phyloP scores from a whole-genome alignment of 2,888 invertebrate species.

The Hyposoter didymator region DNA sequence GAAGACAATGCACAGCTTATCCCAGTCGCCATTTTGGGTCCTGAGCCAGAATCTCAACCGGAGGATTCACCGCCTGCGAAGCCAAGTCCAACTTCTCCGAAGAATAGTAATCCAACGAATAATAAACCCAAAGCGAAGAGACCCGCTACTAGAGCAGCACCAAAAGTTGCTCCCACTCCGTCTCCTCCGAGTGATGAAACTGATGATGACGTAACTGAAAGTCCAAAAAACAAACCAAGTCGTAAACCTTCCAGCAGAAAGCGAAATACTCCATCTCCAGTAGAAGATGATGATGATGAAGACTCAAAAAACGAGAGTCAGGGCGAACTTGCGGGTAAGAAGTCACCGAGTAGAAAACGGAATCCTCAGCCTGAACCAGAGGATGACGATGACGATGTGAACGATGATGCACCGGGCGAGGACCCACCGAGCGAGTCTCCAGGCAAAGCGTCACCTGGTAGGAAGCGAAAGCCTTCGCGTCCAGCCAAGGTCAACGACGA shows the following conservation, averaged over 20 bases:
- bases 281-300: conserved; percentile 33
- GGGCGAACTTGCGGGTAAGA: neutral
- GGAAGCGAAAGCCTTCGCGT: neutral
- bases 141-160: conserved; percentile 27
- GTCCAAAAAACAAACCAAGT: conserved; percentile 21
- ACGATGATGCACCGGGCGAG: conserved; percentile 13
- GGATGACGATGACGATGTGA: conserved; percentile 1
- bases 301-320: conserved; percentile 17
- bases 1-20: conserved; percentile 42
- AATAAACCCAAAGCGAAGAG: neutral
- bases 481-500: conserved; percentile 29
- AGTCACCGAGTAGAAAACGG: neutral
- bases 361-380: conserved; percentile 27
- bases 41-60: conserved; percentile 30
- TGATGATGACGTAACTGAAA: conserved; percentile 23
- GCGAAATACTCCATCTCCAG: conserved; percentile 10
- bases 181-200: conserved; percentile 17
- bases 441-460: neutral
- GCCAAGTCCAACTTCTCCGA: conserved; percentile 34
- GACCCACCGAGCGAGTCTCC: neutral
- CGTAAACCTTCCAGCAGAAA: conserved; percentile 16
- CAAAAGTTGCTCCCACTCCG: conserved; percentile 22
- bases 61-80: conserved; percentile 26
- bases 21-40: conserved; percentile 41
- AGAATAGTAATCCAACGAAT: conserved; percentile 22